Evolutionary conservation across 1,140 invertebrate genomes (phyloP), one percentile per base, ranked within the genome.

Genomic region (Aphelenchoides avenae): DNA sequence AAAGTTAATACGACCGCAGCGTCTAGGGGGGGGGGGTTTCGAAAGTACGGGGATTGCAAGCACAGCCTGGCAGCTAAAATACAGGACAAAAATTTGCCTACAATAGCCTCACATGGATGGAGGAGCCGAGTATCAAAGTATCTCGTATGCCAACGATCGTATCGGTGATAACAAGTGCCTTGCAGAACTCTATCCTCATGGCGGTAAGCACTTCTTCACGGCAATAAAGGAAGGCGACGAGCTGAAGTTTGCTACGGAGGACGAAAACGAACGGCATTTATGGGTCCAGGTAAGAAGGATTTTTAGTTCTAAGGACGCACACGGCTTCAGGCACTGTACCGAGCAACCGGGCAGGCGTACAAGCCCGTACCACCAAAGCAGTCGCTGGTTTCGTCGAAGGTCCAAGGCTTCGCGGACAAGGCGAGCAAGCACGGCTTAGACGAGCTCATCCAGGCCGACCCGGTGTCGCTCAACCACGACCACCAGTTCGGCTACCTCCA

Each of bases 391-490:
- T 36, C 68, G 9, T 53, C 76, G 40, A 78, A 76, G 44, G 57
- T 64, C 2, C 73, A 76, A 47, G 71, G 71, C 13, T 70, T 76
- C 44, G 58, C 91, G 44, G 94, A 98, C 75, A 85, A 91, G 77
- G 91, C 91, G 0, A 84, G 89, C 41, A 97, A 97, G 78, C 92
- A 96, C 80, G 93, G 94, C 30, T 91, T 99, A 89, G 94, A 98
- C 77, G 93, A 97, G 78, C 47, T 75, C 26, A 96, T 98, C 61
- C 91, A 91, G 70, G 91, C 92, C 5, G 92, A 98, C 83, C 93
- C 94, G 2, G 94, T 91, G 76, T 88, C 87, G 78, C 95, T 91
- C 79, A 89, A 93, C 72, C 94, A 99, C 77, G 88, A 91, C 48
- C 84, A 85, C 48, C 79, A 95, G 34, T 98, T 98, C 78, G 88